Base-by-base conservation (phyloP, 2,888 invertebrate genomes). In the Mystacides longicornis region DNA sequence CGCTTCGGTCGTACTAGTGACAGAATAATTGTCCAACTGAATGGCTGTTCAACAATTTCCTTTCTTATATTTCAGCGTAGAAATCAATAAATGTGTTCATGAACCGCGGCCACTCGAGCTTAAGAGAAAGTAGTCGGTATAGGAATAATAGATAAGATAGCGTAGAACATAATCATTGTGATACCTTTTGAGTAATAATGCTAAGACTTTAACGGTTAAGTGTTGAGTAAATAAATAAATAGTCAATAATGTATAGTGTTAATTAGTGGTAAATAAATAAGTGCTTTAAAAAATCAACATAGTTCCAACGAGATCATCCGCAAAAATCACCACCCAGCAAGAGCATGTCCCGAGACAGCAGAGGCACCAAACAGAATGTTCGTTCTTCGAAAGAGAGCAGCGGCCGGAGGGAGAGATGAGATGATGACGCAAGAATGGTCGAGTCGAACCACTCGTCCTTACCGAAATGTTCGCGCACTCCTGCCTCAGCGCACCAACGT, bases 311-410 rank as follows among this genome's bases (percentile, higher is more conserved):
- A n/a, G n/a, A n/a, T n/a, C n/a, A n/a, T n/a, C n/a, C 37, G 37
- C 37, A 7, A 37, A 14, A 37, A 37, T 37, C 16, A 14, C 4
- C 16, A 27, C 14, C 37, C 3, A 7, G 7, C 4, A 37, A 37
- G 14, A 7, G 16, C 14, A 37, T 37, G 37, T 16, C 37, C 37
- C 4, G 37, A 37, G 37, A 37, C 14, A 14, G 16, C 16, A 37
- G 37, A 14, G 16, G 16, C 16, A 37, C 4, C 3, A 14, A 37
- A 14, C 37, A 37, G 16, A 14, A 14, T 37, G 16, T 37, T 37
- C 4, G 16, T 37, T n/a, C 37, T 37, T 14, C 74, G 73, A 68
- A 74, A 73, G 67, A 71, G 70, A 73, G 33, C 16, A 49, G 37
- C 49, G 31, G 42, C 53, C 21, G 55, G 43, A 31, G 57, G 45